Percentiles rank a stretch among this genome's conserved stretches.
Conservation (phyloP, 2,113 vertebrate species). For the Gymnobelideus leadbeateri region DNA sequence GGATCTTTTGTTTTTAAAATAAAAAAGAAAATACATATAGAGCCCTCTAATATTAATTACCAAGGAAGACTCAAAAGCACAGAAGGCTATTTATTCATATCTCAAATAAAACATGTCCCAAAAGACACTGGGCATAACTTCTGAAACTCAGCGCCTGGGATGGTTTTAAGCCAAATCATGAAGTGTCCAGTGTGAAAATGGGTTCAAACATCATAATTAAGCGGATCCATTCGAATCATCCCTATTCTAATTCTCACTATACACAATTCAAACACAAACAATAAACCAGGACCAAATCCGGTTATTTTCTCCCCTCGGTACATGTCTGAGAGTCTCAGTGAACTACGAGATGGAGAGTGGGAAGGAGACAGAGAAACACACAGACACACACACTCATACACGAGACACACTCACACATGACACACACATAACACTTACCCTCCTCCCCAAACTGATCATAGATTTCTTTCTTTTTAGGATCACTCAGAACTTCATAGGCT, state of each 20-base stretch:
- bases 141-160: constrained; percentile 15
- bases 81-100: constrained; percentile 30
- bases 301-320: constrained; percentile 29
- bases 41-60: constrained; percentile 19
- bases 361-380: constrained; percentile 12
- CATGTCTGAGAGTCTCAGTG: constrained; percentile 18
- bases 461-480: constrained; percentile 98
- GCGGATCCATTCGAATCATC: constrained; percentile 63
- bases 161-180: constrained; percentile 42
- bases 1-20: constrained; percentile 59
- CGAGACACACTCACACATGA: not conserved
- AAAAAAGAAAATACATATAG: constrained; percentile 47
- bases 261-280: constrained; percentile 22
- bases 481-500: constrained; percentile 98
- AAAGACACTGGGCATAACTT: constrained; percentile 74
- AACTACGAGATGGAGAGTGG: not conserved
- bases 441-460: constrained; percentile 99
- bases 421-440: constrained; percentile 86
- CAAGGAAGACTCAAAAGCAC: constrained; percentile 55
- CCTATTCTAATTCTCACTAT: constrained; percentile 52
- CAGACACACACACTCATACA: constrained; percentile 13
- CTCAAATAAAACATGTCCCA: constrained; percentile 75
- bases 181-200: constrained; percentile 31
- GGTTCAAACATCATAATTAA: not conserved
- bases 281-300: constrained; percentile 32